Evolutionary conservation across 2,888 invertebrate species (phyloP), one percentile per base, ranked within the genome.

Genomic region (Leptinotarsa rubiginosa): DNA sequence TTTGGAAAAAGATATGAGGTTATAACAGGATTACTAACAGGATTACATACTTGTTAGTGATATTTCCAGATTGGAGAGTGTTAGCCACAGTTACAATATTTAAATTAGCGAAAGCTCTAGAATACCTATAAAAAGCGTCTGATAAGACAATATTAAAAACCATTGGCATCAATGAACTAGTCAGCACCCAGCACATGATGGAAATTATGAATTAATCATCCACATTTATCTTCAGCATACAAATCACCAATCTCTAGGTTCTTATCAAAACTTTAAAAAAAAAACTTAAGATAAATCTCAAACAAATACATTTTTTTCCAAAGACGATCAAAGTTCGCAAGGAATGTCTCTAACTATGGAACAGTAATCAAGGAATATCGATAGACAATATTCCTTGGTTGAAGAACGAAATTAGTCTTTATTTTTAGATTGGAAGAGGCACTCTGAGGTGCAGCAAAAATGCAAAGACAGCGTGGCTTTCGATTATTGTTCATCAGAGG

Each of bases 241-340:
- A 52, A 18, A 16, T 16, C 52, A 7, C 52, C 7, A n/a, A 52
- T 41, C 18, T 52, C n/a, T 52, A 52, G 7, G n/a, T 18, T 13
- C 54, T 18, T 56, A 56, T 56, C 56, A 13, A 56, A 56, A 56
- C 22, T 22, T 22, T 15, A 56, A 20, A 22, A 56, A 56, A 56
- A 22, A 56, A 22, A 20, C 18, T 56, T 4, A 56, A 56, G 56
- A 56, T 56, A 22, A 56, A 13, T 18, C 56, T 12, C 10, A 56
- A 56, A 56, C 56, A 56, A 56, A 56, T 22, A 22, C 22, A 20
- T 56, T 13, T 20, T 22, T 56, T 22, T 12, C 22, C 15, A 16
- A 20, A 20, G 22, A 15, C 15, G 56, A 56, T 56, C 15, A 56
- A 22, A 56, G 56, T 56, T 20, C 20, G 13, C 20, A 10, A 54